phyloP scores from a whole-genome alignment of 2,888 invertebrate genomes.

The Polietes domitor region DNA sequence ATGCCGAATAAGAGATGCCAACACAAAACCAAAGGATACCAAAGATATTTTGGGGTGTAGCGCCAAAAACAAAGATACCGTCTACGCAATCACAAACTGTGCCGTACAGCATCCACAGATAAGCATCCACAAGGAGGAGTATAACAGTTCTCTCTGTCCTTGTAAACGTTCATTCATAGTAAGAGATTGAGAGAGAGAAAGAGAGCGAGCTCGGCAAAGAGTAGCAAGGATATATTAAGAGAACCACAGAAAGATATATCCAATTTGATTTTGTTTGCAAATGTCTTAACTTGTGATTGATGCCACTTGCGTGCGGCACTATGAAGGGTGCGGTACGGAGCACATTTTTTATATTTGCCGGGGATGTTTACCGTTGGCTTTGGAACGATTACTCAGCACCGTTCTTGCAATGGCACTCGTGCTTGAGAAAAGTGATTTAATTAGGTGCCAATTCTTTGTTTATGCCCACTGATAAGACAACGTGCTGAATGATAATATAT shows the following conservation, averaged over 20 bases:
- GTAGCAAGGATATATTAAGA: constrained; percentile 28
- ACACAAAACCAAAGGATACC: neutral
- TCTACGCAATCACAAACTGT: constrained; percentile 31
- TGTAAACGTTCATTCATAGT: too few relatives aligned
- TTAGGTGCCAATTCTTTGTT: neutral
- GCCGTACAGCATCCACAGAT: constrained; percentile 25
- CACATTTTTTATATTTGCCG: neutral
- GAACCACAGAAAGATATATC: neutral
- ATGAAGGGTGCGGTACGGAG: constrained; percentile 44
- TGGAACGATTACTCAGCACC: neutral
- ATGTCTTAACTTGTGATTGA: neutral
- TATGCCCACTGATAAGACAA: too few relatives aligned
- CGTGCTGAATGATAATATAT: too few relatives aligned
- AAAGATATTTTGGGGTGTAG: constrained; percentile 51
- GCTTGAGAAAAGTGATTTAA: neutral
- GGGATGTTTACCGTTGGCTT: neutral
- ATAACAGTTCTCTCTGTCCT: neutral
- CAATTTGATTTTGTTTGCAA: neutral
- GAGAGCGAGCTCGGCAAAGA: neutral
- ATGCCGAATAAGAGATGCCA: constrained; percentile 29
- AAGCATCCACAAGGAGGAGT: neutral
- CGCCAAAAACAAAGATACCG: constrained; percentile 44
- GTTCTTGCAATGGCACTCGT: neutral
- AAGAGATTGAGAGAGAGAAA: neutral
- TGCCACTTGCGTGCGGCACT: neutral